Conservation (phyloP, 2,113 vertebrate genomes). For the Orthonyx spaldingii region DNA sequence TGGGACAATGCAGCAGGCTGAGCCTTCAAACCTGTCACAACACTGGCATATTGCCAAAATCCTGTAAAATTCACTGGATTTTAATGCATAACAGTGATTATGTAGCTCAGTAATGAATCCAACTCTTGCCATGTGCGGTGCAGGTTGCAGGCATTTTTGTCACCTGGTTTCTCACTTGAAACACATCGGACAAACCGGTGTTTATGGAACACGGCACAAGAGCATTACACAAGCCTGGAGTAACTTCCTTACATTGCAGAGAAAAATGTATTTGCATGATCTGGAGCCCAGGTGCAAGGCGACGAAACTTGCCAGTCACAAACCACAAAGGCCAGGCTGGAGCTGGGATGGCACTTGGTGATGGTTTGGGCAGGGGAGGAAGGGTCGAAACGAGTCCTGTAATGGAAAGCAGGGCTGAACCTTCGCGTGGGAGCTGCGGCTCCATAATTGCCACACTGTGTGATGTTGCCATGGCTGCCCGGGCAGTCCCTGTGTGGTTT, state of each 20-base stretch:
- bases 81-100: neutral
- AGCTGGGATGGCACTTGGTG: neutral
- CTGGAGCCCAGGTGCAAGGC: neutral
- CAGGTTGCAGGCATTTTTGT: neutral
- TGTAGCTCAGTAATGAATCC: neutral
- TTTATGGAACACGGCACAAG: neutral
- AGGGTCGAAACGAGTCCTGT: neutral
- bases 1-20: neutral
- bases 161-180: neutral
- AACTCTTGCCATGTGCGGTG: accelerated
- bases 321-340: neutral
- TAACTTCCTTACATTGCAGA: neutral
- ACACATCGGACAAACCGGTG: accelerated
- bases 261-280: neutral
- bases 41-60: neutral
- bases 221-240: neutral
- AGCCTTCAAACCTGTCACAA: neutral
- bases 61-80: neutral
- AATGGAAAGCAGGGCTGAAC: neutral
- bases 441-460: constrained; percentile 38
- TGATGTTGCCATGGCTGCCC: constrained; percentile 58
- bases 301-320: neutral
- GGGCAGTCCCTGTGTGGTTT: constrained; percentile 14
- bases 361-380: neutral
- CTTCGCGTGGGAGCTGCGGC: neutral